Evolutionary conservation across 2,113 vertebrate genomes (phyloP).

Genomic region (Chiloscyllium plagiosum): DNA sequence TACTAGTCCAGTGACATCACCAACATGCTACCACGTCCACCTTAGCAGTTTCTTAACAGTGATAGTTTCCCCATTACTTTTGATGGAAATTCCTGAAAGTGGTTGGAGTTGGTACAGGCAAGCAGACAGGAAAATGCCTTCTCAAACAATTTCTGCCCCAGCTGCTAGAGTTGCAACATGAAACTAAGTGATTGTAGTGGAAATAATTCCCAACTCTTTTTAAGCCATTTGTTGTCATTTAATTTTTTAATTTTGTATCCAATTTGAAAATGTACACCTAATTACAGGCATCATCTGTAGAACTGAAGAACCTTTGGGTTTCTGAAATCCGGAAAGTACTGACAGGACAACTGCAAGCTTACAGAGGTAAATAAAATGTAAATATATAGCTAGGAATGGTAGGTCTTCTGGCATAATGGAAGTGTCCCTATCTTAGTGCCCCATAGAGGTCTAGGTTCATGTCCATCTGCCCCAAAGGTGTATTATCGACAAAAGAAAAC

Average conservation of each 20-base stretch:
- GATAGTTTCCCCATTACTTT: not conserved
- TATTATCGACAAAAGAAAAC: too few relatives aligned
- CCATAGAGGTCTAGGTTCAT: too few relatives aligned
- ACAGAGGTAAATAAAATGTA: slow-evolving; percentile 64
- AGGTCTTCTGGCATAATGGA: too few relatives aligned
- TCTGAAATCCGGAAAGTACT: slow-evolving; percentile 89
- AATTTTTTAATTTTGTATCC: not conserved
- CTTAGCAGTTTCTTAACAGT: too few relatives aligned
- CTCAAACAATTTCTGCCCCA: not conserved
- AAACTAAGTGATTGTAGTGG: not conserved
- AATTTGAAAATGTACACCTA: not conserved
- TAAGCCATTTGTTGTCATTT: not conserved
- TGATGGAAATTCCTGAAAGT: not conserved
- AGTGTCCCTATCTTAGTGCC: too few relatives aligned
- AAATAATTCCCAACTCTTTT: not conserved
- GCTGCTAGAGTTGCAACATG: not conserved
- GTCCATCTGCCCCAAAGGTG: too few relatives aligned
- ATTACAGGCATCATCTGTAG: slow-evolving; percentile 79
- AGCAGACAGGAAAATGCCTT: not conserved
- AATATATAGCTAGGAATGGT: not conserved
- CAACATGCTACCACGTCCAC: too few relatives aligned
- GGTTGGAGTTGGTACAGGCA: not conserved
- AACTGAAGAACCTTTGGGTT: slow-evolving; percentile 87
- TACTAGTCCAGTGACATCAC: too few relatives aligned
- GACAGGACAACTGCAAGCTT: slow-evolving; percentile 76